phyloP scores from a whole-genome alignment of 2,797 vertebrate genomes.

The Gymnothorax reevesii region DNA sequence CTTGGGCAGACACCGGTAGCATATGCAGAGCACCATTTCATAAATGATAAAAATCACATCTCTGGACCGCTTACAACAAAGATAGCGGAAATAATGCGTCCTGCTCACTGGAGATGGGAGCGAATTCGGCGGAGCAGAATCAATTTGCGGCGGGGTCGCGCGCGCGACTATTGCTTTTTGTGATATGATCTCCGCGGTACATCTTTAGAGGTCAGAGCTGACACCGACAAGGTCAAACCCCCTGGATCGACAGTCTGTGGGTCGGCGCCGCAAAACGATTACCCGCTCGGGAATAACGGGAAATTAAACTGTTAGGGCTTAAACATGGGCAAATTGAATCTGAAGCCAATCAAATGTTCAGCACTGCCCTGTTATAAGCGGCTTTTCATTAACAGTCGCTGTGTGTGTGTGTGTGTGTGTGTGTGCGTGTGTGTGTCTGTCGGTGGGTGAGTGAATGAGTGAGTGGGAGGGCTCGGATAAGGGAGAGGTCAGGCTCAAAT shows the following conservation, averaged over 20 bases:
- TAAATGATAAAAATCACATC: slow-evolving; percentile 51
- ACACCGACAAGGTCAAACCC: slow-evolving; percentile 63
- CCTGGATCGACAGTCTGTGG: slow-evolving; percentile 52
- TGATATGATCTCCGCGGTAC: slow-evolving; percentile 67
- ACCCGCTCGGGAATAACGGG: slow-evolving; percentile 47
- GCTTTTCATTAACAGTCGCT: slow-evolving; percentile 24
- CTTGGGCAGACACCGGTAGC: slow-evolving; percentile 32
- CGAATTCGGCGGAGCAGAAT: slow-evolving; percentile 53
- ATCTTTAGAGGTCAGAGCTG: slow-evolving; percentile 63
- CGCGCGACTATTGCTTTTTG: slow-evolving; percentile 44
- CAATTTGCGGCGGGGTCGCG: slow-evolving; percentile 51
- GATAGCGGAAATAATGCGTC: slow-evolving; percentile 44
- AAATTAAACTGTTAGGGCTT: slow-evolving; percentile 51
- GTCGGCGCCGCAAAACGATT: slow-evolving; percentile 49
- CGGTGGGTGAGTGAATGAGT: slow-evolving; percentile 34
- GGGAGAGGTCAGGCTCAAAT: neutral
- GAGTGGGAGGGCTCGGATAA: slow-evolving; percentile 25
- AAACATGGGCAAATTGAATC: slow-evolving; percentile 47
- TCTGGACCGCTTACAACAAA: slow-evolving; percentile 43
- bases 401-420: slow-evolving; percentile 3
- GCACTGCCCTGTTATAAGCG: slow-evolving; percentile 36
- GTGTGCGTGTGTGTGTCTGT: slow-evolving; percentile 9
- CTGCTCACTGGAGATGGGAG: slow-evolving; percentile 45
- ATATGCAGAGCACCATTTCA: slow-evolving; percentile 54
- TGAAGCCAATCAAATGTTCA: slow-evolving; percentile 37